Base-by-base conservation (phyloP, 2,113 vertebrate genomes). In the Pollachius pollachius region DNA sequence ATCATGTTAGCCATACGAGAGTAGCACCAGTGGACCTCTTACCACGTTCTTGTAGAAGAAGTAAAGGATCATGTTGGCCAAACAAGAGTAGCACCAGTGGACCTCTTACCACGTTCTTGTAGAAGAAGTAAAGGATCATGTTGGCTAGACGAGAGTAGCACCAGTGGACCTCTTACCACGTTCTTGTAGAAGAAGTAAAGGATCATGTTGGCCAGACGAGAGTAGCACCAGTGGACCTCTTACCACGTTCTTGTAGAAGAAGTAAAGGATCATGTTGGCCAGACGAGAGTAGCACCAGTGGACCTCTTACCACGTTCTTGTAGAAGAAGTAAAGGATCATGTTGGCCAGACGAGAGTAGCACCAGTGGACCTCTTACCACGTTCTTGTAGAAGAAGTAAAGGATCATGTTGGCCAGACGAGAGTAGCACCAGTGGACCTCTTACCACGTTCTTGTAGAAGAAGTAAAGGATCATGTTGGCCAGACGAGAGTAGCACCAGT, bases 21-120 rank as follows among this genome's bases (percentile, higher is more conserved):
- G 67, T 95, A 97, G 73, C 96, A 97, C 97, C 95, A 99, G 60
- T 94, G 95, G 1, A n/a, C n/a, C n/a, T n/a, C n/a, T n/a, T 78
- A 99, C 97, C 94, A 97, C 94, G 7, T 99, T 99, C 91, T 99
- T 99, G 82, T 98, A 99, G 89, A 99, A 94, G 86, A 95, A 99
- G 75, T 97, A 98, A 23, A 96, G 91, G 78, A 96, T 94, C 96
- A 98, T 97, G 81, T 94, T 96, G 52, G 94, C 92, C 64, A 99
- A 87, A 27, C 97, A 94, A 0, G 90, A 78, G 67, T 95, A 97
- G 73, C 96, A 97, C 97, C 95, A 99, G 60, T 94, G 95, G 1
- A n/a, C n/a, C n/a, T n/a, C n/a, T n/a, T 78, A 99, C 97, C 94
- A 97, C 94, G 7, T 99, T 99, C 91, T 99, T 99, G 82, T 98